Evolutionary conservation across 2,113 vertebrate species (phyloP), one percentile per base, ranked within the genome.

Genomic region (Microcebus tavaratra): DNA sequence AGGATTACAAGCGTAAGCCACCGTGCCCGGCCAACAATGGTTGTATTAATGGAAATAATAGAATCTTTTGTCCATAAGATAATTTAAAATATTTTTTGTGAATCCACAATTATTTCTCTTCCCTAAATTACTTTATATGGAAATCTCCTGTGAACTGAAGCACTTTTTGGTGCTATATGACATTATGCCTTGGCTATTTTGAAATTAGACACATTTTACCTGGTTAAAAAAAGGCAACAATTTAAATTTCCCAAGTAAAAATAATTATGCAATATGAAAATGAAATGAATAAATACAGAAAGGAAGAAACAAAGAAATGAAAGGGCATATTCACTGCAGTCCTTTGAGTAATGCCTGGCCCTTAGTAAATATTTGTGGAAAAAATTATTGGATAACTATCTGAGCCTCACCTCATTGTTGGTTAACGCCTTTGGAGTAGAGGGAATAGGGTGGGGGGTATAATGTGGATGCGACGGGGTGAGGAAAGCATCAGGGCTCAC

Each of bases 221-320:
- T 25, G 45, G 31, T 70, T 90, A 45, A 73, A 84, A 45, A 86
- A 80, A 78, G 68, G 63, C 7, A 39, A 84, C 78, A 76, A 18
- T 57, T 97, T n/a, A 76, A 70, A 73, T 34, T 94, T 95, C 76
- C 17, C 5, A 91, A 20, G 8, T 20, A 89, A 65, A 91, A 90
- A 55, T 53, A 70, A 61, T 21, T 65, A 45, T 4, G 6, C 39
- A n/a, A 63, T 48, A 5, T 80, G 17, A 55, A 79, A 63, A 34
- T 85, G 25, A 84, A 57, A 76, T 31, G 27, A 59, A 85, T 48
- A 45, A 59, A 85, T n/a, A 31, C 55, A 39, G 17, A 78, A 6
- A 29, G 27, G 27, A 63, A 65, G 18, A 29, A 17, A 15, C 5
- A 23, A 34, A 25, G 5, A 57, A 14, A 20, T 3, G 10, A 8